phyloP scores from a whole-genome alignment of 2,113 vertebrate species.

The Urocynchramus pylzowi region DNA sequence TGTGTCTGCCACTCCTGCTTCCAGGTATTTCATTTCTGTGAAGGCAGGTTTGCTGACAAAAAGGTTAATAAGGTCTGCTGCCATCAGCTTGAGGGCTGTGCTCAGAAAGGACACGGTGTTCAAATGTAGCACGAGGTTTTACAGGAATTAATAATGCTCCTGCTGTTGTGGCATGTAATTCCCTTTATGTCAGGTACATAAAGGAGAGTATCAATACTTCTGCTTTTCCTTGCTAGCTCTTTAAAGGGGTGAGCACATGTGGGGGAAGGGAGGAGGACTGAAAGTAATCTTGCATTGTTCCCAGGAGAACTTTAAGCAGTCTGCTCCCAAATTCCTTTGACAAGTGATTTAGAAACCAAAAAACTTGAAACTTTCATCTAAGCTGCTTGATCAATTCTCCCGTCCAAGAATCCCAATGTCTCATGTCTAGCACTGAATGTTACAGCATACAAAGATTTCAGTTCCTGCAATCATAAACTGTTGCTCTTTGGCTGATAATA shows the following conservation, averaged over 20 bases:
- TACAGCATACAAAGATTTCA: background rate
- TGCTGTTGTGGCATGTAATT: background rate
- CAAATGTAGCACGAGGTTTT: background rate
- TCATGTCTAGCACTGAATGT: background rate
- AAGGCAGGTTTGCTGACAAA: background rate
- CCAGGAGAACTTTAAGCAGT: background rate
- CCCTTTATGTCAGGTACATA: background rate
- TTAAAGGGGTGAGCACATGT: background rate
- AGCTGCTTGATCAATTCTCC: background rate
- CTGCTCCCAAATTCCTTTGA: background rate
- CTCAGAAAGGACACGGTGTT: background rate
- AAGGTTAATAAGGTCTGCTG: background rate
- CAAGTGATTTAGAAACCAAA: background rate
- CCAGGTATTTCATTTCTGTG: background rate
- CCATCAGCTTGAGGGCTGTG: background rate
- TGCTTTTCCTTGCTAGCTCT: background rate
- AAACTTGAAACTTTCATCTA: background rate
- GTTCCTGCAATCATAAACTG: background rate
- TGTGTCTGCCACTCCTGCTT: background rate
- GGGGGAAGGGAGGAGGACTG: background rate
- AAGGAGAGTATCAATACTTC: background rate
- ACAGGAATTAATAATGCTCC: background rate
- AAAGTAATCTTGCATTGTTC: background rate
- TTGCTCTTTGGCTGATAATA: constrained; percentile 11
- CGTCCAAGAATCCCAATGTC: background rate